phyloP scores from a whole-genome alignment of 2,888 invertebrate genomes.

The Torymus texanus region DNA sequence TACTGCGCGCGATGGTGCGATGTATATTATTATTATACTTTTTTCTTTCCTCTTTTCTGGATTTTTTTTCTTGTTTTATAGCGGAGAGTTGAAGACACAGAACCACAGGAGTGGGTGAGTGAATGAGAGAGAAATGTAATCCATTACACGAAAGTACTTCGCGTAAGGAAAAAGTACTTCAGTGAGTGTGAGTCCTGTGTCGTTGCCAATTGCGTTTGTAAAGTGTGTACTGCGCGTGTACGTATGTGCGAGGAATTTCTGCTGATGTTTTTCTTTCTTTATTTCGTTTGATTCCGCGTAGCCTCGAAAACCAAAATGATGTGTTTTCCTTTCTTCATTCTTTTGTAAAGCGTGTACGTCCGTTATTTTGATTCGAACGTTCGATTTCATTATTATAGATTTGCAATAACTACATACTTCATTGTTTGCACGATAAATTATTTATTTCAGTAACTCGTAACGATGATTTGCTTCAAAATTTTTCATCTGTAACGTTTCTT shows the following conservation, averaged over 20 bases:
- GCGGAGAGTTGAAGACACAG: slow-evolving; percentile 30
- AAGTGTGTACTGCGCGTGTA: slow-evolving; percentile 9
- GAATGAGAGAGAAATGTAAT: not conserved
- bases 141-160: slow-evolving; percentile 33
- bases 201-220: slow-evolving; percentile 26
- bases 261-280: slow-evolving; percentile 23
- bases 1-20: slow-evolving; percentile 36
- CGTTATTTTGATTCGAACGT: slow-evolving; percentile 8
- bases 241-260: slow-evolving; percentile 20
- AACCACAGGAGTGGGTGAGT: too few relatives aligned
- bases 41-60: slow-evolving; percentile 20
- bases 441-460: slow-evolving; percentile 23
- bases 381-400: slow-evolving; percentile 5
- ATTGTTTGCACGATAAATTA: slow-evolving; percentile 39
- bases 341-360: slow-evolving; percentile 35
- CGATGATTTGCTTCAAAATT: slow-evolving; percentile 24
- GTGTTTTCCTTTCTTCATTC: not conserved
- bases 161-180: slow-evolving; percentile 20
- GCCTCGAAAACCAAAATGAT: not conserved
- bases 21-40: slow-evolving; percentile 28
- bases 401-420: slow-evolving; percentile 34
- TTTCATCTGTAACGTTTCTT: slow-evolving; percentile 18
- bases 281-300: slow-evolving; percentile 12
- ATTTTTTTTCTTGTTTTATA: slow-evolving; percentile 36
- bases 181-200: slow-evolving; percentile 7